A percentile compares a stretch with the other conserved stretches of the same genome.
These are phyloP conservation scores for Zoanthus sansibaricus DNA, from an alignment of 92 coral and sea anemone species.

Conservation along the genomic window DNA sequence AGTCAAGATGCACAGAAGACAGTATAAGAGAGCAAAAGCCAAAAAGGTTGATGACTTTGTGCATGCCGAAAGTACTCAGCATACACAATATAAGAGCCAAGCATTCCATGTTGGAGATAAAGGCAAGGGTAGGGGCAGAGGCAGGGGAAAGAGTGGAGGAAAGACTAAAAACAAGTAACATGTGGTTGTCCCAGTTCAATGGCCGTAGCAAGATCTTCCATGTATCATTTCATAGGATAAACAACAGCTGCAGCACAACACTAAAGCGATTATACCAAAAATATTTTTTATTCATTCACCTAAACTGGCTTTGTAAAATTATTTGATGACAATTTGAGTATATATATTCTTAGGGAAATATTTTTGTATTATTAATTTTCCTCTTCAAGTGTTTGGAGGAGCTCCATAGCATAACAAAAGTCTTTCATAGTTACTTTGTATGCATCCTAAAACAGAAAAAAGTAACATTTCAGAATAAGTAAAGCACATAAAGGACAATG, in stretches of 20 bases:
- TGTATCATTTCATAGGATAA: neutral
- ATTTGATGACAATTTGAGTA: neutral
- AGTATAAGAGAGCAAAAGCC: constrained; percentile 27
- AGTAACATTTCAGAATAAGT: constrained; percentile 10
- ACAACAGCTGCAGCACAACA: neutral
- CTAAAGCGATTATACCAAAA: neutral
- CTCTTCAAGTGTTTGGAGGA: constrained; percentile 12
- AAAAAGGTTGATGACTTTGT: constrained; percentile 45
- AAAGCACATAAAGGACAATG: constrained; percentile 3
- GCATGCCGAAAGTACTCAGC: constrained; percentile 29
- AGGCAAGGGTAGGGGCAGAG: neutral
- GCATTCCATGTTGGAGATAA: constrained; percentile 13
- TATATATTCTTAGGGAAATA: neutral
- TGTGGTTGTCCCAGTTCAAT: neutral
- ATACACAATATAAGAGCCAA: constrained; percentile 30
- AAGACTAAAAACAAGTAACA: neutral
- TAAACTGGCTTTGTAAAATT: neutral
- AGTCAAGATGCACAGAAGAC: constrained; percentile 15
- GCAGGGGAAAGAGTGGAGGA: constrained; percentile 9
- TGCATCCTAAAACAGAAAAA: constrained; percentile 21
- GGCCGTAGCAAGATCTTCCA: neutral
- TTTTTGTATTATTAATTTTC: constrained; percentile 1
- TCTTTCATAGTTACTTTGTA: constrained; percentile 22
- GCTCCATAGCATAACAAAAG: constrained; percentile 28
- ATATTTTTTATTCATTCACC: neutral